Percentiles rank a stretch among this genome's conserved stretches.
These are phyloP conservation scores for Cassiopea andromeda DNA, from an alignment of 30 jellyfish, hydroid and myxozoan species.

Conservation along the genomic window DNA sequence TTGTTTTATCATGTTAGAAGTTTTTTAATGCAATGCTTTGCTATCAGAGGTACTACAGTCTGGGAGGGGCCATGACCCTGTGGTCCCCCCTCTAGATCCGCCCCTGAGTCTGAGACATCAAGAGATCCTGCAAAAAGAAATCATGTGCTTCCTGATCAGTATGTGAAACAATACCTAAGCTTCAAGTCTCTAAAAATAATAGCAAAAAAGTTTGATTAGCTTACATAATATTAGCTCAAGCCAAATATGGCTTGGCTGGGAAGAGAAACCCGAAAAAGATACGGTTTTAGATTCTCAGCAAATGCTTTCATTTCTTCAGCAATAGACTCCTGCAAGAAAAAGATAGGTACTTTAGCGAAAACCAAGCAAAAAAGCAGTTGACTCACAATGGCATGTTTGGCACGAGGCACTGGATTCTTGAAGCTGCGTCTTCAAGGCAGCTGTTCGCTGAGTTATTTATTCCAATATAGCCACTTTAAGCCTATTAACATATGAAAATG, in stretches of 20 bases:
- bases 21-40: too few species aligned
- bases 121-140: too few species aligned
- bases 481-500: neutral
- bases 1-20: too few species aligned
- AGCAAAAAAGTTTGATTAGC: too few species aligned
- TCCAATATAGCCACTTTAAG: neutral
- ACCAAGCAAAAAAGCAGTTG: too few species aligned
- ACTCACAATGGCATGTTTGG: neutral
- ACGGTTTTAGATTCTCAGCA: conserved; percentile 91
- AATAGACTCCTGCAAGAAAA: conserved; percentile 53
- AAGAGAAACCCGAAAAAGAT: conserved; percentile 24
- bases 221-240: neutral
- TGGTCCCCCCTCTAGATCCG: too few species aligned
- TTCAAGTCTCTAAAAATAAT: too few species aligned
- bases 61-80: too few species aligned
- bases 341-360: neutral
- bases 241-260: neutral
- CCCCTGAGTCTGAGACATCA: too few species aligned
- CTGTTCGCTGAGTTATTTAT: neutral
- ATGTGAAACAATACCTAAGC: too few species aligned
- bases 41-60: too few species aligned
- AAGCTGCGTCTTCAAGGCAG: neutral
- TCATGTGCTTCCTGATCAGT: too few species aligned
- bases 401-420: neutral
- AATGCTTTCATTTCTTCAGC: conserved; percentile 86